These are phyloP conservation scores for Drosophila flavopinicola DNA, from an alignment of 2,888 invertebrate genomes.

Conservation along the genomic window DNA sequence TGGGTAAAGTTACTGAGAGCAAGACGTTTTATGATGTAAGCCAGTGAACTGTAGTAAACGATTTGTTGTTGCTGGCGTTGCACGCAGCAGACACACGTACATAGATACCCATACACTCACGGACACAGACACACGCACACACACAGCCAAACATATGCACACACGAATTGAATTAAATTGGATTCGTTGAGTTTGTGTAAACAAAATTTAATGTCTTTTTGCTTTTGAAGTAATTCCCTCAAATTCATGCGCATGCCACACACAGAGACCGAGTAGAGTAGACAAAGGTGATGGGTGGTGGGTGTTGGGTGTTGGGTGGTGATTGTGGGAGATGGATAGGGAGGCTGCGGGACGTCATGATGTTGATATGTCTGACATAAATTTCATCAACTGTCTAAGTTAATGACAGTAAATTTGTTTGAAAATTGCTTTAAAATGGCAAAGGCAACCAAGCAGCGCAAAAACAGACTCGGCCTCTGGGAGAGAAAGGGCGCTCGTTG, in stretches of 20 bases:
- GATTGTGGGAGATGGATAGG: not conserved
- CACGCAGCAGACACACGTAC: slow-evolving; percentile 63
- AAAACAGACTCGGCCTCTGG: slow-evolving; percentile 59
- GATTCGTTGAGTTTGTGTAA: slow-evolving; percentile 80
- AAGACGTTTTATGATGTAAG: slow-evolving; percentile 75
- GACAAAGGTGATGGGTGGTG: slow-evolving; percentile 42
- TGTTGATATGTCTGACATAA: slow-evolving; percentile 80
- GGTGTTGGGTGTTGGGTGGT: slow-evolving; percentile 6
- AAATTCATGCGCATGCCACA: slow-evolving; percentile 57
- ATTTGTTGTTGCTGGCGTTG: slow-evolving; percentile 68
- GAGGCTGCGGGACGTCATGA: slow-evolving; percentile 49
- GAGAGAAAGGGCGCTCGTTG: slow-evolving; percentile 14
- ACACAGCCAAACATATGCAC: slow-evolving; percentile 40
- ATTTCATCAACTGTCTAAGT: slow-evolving; percentile 80
- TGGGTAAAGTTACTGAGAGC: slow-evolving; percentile 53
- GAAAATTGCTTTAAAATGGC: slow-evolving; percentile 80
- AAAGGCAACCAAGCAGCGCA: slow-evolving; percentile 77
- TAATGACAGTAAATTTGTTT: slow-evolving; percentile 80
- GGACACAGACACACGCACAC: slow-evolving; percentile 1
- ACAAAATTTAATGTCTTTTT: slow-evolving; percentile 79
- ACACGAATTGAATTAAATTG: slow-evolving; percentile 77
- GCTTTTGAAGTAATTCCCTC: slow-evolving; percentile 80
- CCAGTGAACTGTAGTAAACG: slow-evolving; percentile 79
- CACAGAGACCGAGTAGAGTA: slow-evolving; percentile 35
- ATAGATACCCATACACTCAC: slow-evolving; percentile 16